Evolutionary conservation across 2,888 invertebrate species (phyloP), one percentile per base, ranked within the genome.

Genomic region (Tetragonisca angustula): DNA sequence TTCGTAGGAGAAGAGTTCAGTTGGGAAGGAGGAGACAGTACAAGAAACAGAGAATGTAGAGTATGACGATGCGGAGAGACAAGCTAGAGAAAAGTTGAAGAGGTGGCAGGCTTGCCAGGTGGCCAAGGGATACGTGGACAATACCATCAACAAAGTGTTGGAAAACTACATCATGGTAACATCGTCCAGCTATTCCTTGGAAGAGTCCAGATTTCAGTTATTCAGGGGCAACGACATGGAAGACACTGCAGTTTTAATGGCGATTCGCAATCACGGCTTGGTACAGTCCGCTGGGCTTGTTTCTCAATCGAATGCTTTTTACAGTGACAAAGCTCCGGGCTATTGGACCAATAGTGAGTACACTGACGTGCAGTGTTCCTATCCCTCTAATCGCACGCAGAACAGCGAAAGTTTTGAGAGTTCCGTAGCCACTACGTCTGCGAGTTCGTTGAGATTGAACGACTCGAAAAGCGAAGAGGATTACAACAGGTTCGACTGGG

Each of bases 171-270:
- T 95, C 85, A 93, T 95, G 61, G 94, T 95, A 54, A 95, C 96
- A 19, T 94, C 95, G 19, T 91, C 94, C 11, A 92, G 94, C 15
- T 86, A 89, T 85, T 79, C 87, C 21, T 92, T 94, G 68, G 95
- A 95, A 49, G 94, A 94, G 83, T 93, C 95, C 13, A 91, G 90
- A 73, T 89, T 90, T 73, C 90, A 90, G 6, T 76, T 91, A 13
- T 89, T 91, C 54, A 95, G 95, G 65, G 95, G 95, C 84, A 95
- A 96, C 54, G 95, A 95, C 81, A 95, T 97, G 91, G 97, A 97
- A 94, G 96, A 97, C 91, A 96, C 96, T 92, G 97, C 97, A 1
- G 97, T 97, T 77, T 94, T 96, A 52, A 97, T 97, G 97, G 97
- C 97, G 5, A 97, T 97, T 90, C 96, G 96, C 76, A 96, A 96